These are phyloP conservation scores for Eonycteris spelaea DNA, from an alignment of 2,113 vertebrate genomes.

Conservation along the genomic window DNA sequence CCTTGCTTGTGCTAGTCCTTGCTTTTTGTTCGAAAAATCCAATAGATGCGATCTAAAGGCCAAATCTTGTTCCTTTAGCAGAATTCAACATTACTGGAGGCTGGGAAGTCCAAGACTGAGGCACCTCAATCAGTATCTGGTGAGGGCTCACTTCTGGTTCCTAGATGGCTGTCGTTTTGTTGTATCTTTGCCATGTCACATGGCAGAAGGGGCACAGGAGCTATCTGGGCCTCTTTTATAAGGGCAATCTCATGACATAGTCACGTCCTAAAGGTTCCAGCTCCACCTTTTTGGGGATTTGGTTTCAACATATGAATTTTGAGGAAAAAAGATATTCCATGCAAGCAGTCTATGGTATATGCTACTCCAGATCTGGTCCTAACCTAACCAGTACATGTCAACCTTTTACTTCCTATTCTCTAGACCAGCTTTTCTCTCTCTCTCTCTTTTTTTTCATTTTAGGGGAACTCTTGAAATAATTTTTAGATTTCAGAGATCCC, in stretches of 20 bases:
- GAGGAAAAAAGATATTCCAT: not conserved
- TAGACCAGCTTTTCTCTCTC: not conserved
- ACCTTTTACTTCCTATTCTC: not conserved
- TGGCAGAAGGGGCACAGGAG: not conserved
- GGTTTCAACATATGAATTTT: not conserved
- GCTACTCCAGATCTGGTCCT: not conserved
- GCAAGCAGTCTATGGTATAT: not conserved
- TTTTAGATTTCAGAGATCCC: not conserved
- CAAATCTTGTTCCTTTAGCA: not conserved
- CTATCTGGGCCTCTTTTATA: not conserved
- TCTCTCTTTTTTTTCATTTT: not conserved
- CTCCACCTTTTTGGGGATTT: not conserved
- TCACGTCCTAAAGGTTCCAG: not conserved
- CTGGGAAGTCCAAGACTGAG: not conserved
- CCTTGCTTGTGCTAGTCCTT: not conserved
- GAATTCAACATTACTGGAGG: not conserved
- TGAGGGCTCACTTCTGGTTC: not conserved
- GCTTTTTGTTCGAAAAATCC: not conserved
- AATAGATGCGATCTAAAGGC: not conserved
- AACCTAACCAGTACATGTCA: not conserved
- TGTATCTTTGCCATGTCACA: not conserved
- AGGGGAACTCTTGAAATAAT: not conserved
- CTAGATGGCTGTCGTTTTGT: not conserved
- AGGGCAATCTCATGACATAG: not conserved
- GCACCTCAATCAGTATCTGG: not conserved